A percentile compares a stretch with the other conserved stretches of the same genome.
Evolutionary conservation across 1,140 invertebrate genomes (phyloP).

Genomic region (Drosophila hydei): DNA sequence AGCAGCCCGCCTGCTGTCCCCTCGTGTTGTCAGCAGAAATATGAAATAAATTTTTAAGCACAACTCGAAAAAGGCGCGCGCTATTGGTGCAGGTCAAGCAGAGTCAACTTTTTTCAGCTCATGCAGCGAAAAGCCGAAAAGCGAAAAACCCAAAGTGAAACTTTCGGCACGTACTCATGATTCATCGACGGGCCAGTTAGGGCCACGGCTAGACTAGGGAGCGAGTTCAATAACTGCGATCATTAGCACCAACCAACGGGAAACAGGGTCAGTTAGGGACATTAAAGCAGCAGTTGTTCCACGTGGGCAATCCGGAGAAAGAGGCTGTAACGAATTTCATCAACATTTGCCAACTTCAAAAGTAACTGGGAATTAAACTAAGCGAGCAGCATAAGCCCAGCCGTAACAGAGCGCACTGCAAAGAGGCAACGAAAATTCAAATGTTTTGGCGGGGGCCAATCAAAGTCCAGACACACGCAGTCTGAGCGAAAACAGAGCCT

Average conservation of each 20-base stretch:
- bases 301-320: too few species aligned
- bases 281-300: constrained; percentile 28
- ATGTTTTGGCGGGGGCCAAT: constrained; percentile 22
- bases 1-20: neutral
- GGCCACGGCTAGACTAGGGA: constrained; percentile 10
- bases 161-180: constrained; percentile 62
- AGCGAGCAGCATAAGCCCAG: neutral
- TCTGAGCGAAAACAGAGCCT: constrained; percentile 29
- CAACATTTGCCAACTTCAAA: neutral
- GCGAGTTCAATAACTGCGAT: constrained; percentile 65
- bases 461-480: constrained; percentile 6
- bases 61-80: constrained; percentile 16
- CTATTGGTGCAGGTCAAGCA: constrained; percentile 47
- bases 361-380: constrained; percentile 1
- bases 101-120: constrained; percentile 32
- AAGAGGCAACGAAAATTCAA: constrained; percentile 25
- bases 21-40: constrained; percentile 53
- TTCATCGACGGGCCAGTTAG: constrained; percentile 42
- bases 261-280: constrained; percentile 17
- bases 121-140: constrained; percentile 18
- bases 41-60: constrained; percentile 59
- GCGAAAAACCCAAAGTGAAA: constrained; percentile 42
- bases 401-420: neutral
- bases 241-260: constrained; percentile 47
- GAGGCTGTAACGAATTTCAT: too few species aligned